Evolutionary conservation across 37 sponge, comb jelly and placozoan genomes (phyloP), one percentile per base, ranked within the genome.

Genomic region (Halisarca cf. caerulea): DNA sequence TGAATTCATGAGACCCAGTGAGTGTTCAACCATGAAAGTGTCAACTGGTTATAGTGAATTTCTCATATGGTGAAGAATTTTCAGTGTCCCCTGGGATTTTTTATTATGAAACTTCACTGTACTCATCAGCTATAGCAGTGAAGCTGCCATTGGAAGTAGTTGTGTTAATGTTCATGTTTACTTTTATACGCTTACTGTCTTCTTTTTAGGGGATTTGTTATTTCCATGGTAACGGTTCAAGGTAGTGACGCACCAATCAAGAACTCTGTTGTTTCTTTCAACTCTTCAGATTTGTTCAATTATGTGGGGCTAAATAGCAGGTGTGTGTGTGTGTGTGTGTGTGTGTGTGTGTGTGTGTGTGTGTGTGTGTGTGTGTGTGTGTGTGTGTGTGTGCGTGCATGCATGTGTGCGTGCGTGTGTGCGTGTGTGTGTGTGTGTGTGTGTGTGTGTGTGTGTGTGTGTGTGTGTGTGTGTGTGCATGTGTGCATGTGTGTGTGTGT

Each of bases 191-290:
- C n/a, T n/a, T n/a, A n/a, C 11, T 47, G 11, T 47, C 11, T 6
- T 47, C 51, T 74, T 20, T 74, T n/a, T 45, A 91, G 91, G 58
- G 92, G 88, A 64, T 91, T 74, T 64, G 88, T 88, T 59, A 81
- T 91, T 43, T 91, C 88, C 54, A 88, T 91, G 88, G 92, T 91
- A 51, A 88, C 92, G 2, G 88, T 91, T 7, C 70, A 83, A 55
- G 88, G 88, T 45, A 51, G 83, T 47, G 85, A 85, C 53, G 92
- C 88, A 0, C 92, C 92, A 33, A 91, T 91, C 38, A 66, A 85
- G 34, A 91, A 91, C 88, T 91, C 92, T 27, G 88, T 88, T 17
- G 80, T 91, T 37, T 83, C 88, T 5, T 83, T 84, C 44, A 88
- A 88, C 70, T 59, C 88, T 66, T 66, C 88, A 47, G 92, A 91